phyloP scores from a whole-genome alignment of 2,888 invertebrate species.

The Drosophila nigricruria region DNA sequence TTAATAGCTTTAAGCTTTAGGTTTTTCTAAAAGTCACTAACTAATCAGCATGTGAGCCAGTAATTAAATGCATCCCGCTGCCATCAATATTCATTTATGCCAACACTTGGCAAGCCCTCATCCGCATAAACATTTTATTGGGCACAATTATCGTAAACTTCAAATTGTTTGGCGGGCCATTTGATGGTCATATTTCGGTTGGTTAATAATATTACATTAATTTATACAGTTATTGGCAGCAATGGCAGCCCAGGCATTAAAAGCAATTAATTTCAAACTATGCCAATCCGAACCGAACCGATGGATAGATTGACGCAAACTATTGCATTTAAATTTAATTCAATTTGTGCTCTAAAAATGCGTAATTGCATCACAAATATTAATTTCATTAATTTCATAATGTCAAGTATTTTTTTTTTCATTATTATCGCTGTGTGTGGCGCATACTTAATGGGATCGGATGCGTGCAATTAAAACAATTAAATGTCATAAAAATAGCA shows the following conservation, averaged over 20 bases:
- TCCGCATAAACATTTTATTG: conserved; percentile 6
- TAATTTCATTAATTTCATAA: conserved; percentile 71
- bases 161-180: conserved; percentile 16
- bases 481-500: conserved; percentile 70
- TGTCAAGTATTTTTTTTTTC: conserved; percentile 41
- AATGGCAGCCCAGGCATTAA: conserved; percentile 39
- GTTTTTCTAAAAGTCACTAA: too few relatives aligned
- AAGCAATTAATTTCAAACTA: conserved; percentile 57
- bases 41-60: conserved; percentile 1
- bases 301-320: conserved; percentile 1
- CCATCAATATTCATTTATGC: conserved; percentile 51
- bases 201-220: conserved; percentile 74
- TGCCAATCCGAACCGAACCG: neutral
- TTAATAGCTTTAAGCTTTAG: neutral
- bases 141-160: conserved; percentile 39
- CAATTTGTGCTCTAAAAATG: conserved; percentile 52
- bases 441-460: conserved; percentile 63
- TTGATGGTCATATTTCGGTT: conserved; percentile 56
- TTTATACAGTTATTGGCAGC: conserved; percentile 52
- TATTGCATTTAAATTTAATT: conserved; percentile 47
- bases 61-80: conserved; percentile 25
- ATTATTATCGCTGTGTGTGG: conserved; percentile 29
- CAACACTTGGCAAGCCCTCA: conserved; percentile 29
- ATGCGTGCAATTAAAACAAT: conserved; percentile 72
- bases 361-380: conserved; percentile 57